Percentiles rank a stretch among this genome's conserved stretches.
These are phyloP conservation scores for Dipodomys ordii DNA, from an alignment of 2,113 vertebrate genomes.

Conservation along the genomic window DNA sequence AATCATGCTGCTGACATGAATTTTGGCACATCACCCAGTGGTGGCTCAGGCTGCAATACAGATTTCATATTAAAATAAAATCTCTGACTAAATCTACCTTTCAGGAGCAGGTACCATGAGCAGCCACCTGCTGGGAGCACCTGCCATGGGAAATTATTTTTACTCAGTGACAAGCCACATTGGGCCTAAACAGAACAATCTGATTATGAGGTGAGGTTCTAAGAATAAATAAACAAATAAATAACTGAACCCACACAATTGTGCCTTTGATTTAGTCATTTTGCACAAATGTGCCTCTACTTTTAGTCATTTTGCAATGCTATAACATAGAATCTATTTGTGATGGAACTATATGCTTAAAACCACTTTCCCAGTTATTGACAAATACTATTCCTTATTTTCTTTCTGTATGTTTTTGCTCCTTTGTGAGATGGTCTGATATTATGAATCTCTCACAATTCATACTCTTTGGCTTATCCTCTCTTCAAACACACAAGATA, in stretches of 20 bases:
- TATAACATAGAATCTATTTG: conserved; percentile 15
- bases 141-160: conserved; percentile 89
- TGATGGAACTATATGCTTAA: not conserved
- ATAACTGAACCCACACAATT: conserved; percentile 2
- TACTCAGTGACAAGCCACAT: conserved; percentile 85
- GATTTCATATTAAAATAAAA: conserved; percentile 91
- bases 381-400: not conserved
- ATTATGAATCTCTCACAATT: not conserved
- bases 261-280: conserved; percentile 36
- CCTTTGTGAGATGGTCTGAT: conserved; percentile 25
- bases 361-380: not conserved
- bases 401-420: not conserved
- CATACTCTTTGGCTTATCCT: not conserved
- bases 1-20: conserved; percentile 92
- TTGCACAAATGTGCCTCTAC: not conserved
- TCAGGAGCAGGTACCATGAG: conserved; percentile 86
- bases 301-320: conserved; percentile 37
- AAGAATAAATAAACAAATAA: conserved; percentile 70
- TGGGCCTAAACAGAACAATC: conserved; percentile 71
- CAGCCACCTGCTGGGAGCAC: conserved; percentile 90
- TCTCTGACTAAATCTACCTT: conserved; percentile 89
- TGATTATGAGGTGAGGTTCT: conserved; percentile 72
- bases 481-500: not conserved
- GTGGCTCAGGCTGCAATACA: conserved; percentile 88
- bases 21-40: conserved; percentile 91